A percentile compares a stretch with the other conserved stretches of the same genome.
Evolutionary conservation across 2,888 invertebrate genomes (phyloP).

Genomic region (Mythimna albipuncta): DNA sequence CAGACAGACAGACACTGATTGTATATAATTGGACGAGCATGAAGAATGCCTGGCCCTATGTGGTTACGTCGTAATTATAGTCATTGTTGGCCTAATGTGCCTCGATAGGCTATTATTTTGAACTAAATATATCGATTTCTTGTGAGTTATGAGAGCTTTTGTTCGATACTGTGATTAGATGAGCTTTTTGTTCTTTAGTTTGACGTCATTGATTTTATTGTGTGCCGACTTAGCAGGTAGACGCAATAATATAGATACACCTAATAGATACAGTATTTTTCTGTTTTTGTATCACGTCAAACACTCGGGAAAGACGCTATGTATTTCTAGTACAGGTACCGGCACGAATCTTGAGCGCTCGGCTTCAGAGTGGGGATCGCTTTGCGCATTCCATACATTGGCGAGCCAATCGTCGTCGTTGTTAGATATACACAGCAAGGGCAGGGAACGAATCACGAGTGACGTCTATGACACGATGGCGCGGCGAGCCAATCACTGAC

Average conservation of each 20-base stretch:
- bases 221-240: neutral
- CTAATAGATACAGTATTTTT: too few relatives aligned
- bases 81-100: slow-evolving; percentile 55
- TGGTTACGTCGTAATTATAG: slow-evolving; percentile 57
- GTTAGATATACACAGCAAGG: too few relatives aligned
- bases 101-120: slow-evolving; percentile 38
- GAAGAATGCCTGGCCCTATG: slow-evolving; percentile 54
- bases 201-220: slow-evolving; percentile 4
- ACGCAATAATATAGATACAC: neutral
- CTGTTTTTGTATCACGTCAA: too few relatives aligned
- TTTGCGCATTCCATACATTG: too few relatives aligned
- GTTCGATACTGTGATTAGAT: neutral
- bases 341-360: too few relatives aligned
- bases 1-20: slow-evolving; percentile 31
- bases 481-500: too few relatives aligned
- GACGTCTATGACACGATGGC: too few relatives aligned
- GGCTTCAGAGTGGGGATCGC: too few relatives aligned
- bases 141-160: slow-evolving; percentile 24
- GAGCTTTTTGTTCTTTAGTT: slow-evolving; percentile 1
- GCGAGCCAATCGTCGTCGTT: too few relatives aligned
- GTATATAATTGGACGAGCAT: slow-evolving; percentile 56
- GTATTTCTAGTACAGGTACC: too few relatives aligned
- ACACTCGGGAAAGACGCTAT: too few relatives aligned
- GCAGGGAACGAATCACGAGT: too few relatives aligned
- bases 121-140: slow-evolving; percentile 60